A percentile compares a stretch with the other conserved stretches of the same genome.
These are phyloP conservation scores for Graphium colonna DNA, from an alignment of 2,888 invertebrate genomes.

Conservation along the genomic window DNA sequence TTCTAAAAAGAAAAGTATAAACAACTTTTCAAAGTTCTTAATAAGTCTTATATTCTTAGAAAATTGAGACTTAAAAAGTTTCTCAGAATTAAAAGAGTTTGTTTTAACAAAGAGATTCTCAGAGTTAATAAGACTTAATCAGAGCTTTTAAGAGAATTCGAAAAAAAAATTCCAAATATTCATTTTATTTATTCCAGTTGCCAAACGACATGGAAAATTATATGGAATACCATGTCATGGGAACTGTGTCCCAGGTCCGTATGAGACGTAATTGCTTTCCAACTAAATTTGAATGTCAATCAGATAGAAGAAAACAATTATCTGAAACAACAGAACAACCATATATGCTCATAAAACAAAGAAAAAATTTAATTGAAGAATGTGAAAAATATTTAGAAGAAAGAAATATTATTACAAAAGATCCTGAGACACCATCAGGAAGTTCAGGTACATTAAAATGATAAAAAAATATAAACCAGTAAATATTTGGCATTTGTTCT, in stretches of 20 bases:
- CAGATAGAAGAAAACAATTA: conserved; percentile 25
- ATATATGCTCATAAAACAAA: conserved; percentile 9
- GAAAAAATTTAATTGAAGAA: conserved; percentile 4
- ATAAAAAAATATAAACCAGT: too few species aligned
- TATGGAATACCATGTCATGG: conserved; percentile 30
- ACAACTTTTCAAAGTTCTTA: too few species aligned
- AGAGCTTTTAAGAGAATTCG: too few species aligned
- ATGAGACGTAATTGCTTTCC: conserved; percentile 30
- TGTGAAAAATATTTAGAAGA: conserved; percentile 1
- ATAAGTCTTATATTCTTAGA: too few species aligned
- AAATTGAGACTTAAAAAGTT: too few species aligned
- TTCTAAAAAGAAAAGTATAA: too few species aligned
- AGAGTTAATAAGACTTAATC: too few species aligned
- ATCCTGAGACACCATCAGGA: background rate
- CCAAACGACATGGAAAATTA: conserved; percentile 32
- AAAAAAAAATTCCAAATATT: too few species aligned
- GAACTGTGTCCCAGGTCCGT: conserved; percentile 24
- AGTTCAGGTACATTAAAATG: conserved; percentile 9
- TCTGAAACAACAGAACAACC: conserved; percentile 19
- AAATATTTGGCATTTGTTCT: too few species aligned
- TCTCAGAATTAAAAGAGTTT: too few species aligned
- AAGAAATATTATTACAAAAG: conserved; percentile 1
- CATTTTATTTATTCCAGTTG: conserved; percentile 29
- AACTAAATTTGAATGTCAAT: conserved; percentile 29
- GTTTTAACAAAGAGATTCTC: too few species aligned